Evolutionary conservation across 35 echinoderm and acorn worm genomes (phyloP).

Genomic region (Heliocidaris erythrogramma): DNA sequence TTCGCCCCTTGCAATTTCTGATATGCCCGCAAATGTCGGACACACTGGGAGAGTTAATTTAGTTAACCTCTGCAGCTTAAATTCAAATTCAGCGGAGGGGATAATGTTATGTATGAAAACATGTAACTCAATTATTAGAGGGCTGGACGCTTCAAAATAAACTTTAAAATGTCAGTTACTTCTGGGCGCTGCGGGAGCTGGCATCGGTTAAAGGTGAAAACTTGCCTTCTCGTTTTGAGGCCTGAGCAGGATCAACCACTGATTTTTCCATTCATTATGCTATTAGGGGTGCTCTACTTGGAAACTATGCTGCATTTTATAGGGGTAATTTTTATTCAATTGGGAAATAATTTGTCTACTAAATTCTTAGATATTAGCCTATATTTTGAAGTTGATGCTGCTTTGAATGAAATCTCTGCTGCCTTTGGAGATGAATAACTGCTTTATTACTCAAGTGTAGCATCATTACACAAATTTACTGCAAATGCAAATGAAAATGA

Average conservation of each 20-base stretch:
- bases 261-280: background rate
- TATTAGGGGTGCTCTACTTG: background rate
- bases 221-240: background rate
- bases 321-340: background rate
- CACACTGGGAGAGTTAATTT: slow-evolving; percentile 8
- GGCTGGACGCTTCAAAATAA: background rate
- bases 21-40: background rate
- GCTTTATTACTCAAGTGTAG: too few species aligned
- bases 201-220: background rate
- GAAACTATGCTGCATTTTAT: background rate
- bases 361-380: background rate
- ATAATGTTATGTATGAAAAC: background rate
- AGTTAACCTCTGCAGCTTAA: background rate
- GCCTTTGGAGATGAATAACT: background rate
- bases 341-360: background rate
- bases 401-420: background rate
- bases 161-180: background rate
- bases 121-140: background rate
- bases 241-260: background rate
- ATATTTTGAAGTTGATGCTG: background rate
- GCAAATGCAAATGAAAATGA: too few species aligned
- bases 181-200: background rate
- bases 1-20: background rate
- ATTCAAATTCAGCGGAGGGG: background rate
- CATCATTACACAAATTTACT: too few species aligned